Conservation (phyloP, 2,113 vertebrate genomes). For the Microtus ochrogaster region DNA sequence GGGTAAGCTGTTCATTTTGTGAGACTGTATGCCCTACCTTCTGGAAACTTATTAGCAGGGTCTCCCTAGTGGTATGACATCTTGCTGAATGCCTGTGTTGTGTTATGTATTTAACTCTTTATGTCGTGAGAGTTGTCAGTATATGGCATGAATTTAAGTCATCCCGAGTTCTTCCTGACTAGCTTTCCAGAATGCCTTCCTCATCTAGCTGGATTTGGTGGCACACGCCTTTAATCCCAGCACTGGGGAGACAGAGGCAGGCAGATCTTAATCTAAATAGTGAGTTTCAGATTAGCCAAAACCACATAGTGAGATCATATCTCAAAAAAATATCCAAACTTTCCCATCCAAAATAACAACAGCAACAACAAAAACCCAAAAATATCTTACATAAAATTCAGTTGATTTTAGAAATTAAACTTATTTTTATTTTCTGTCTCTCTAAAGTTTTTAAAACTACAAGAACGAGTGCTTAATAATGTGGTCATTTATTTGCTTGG, state of each 20-base stretch:
- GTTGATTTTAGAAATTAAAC: background rate
- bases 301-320: background rate
- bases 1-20: constrained; percentile 86
- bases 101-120: background rate
- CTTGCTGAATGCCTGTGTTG: rapidly evolving
- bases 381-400: background rate
- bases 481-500: constrained; percentile 94
- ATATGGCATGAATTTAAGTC: background rate
- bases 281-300: background rate
- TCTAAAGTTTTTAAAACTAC: constrained; percentile 91
- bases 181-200: background rate
- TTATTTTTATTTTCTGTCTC: background rate
- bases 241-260: no score
- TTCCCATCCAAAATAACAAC: background rate
- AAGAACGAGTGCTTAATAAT: constrained; percentile 92
- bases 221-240: background rate
- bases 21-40: background rate
- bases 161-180: background rate
- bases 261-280: background rate
- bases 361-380: background rate
- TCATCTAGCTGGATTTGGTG: background rate
- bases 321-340: background rate
- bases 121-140: background rate
- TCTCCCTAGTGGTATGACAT: rapidly evolving
- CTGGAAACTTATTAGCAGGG: background rate